Conservation (phyloP, 1,140 invertebrate species). For the Caerostris extrusa region DNA sequence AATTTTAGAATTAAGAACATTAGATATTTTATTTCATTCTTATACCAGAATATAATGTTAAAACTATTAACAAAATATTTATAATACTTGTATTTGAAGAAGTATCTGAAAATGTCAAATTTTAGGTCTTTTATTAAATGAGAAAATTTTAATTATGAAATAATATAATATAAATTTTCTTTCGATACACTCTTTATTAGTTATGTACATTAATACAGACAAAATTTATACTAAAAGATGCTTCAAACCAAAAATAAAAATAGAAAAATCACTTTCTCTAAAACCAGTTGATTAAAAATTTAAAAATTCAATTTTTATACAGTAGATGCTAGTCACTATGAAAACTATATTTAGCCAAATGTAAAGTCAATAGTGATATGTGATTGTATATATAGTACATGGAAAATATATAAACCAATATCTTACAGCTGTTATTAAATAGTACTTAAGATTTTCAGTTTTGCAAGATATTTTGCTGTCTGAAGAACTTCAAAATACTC, state of each 20-base stretch:
- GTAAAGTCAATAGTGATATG: neutral
- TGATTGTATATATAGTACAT: constrained; percentile 15
- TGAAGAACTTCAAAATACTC: neutral
- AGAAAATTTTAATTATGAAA: too few relatives aligned
- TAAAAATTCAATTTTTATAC: constrained; percentile 35
- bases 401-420: neutral
- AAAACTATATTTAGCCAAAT: neutral
- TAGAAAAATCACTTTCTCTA: neutral
- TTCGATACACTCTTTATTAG: too few relatives aligned
- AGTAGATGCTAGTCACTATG: neutral
- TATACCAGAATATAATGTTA: too few relatives aligned
- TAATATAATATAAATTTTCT: too few relatives aligned
- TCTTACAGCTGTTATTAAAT: neutral
- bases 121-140: too few relatives aligned
- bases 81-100: too few relatives aligned
- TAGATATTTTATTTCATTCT: too few relatives aligned
- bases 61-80: too few relatives aligned
- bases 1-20: too few relatives aligned
- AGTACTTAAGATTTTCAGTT: neutral
- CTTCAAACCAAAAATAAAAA: neutral
- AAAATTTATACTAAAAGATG: neutral
- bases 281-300: neutral
- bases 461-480: neutral
- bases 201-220: neutral
- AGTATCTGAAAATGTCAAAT: too few relatives aligned